Base-by-base conservation (phyloP, 2,888 invertebrate species). In the Tipula vernalis region DNA sequence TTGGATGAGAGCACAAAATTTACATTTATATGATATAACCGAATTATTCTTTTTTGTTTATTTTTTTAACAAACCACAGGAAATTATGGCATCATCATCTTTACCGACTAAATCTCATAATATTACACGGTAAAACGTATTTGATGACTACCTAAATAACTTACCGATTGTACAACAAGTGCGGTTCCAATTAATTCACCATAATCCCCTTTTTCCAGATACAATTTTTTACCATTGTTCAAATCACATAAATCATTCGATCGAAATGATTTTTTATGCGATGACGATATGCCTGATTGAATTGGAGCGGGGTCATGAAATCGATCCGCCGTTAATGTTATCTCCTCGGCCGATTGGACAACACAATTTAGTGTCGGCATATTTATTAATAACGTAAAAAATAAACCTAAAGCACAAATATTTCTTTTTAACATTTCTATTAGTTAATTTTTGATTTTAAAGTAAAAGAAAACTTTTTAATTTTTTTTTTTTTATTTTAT, bases 191-290 rank as follows among this genome's bases (percentile, higher is more conserved):
- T 90, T 87, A 91, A 88, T 88, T 91, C 91, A 39, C 92, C 92
- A 5, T 91, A 89, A 87, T 92, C 92, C 36, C 92, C 92, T 71
- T 92, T 89, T 88, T 92, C 92, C 10, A 92, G 89, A 87, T 92
- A 92, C 87, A 91, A 91, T 18, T 91, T 89, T 2, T 91, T 89
- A 15, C 91, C 92, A 88, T 92, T 92, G 8, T 87, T 86, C 13
- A 86, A 39, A 8, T 88, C 88, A 83, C 88, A 88, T 47, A 88
- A 87, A 86, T 88, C 88, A 4, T 83, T 57, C 36, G 84, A 84
- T 39, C 84, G 84, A 39, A 84, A 84, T 15, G 84, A 39, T 84
- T 84, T 84, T 39, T 84, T 84, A 28, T 10, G 18, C 71, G 28
- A 2, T 4, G 71, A 3, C 4, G 71, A 10, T 6, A 71, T 71